Evolutionary conservation across 1,140 invertebrate species (phyloP), one percentile per base, ranked within the genome.

Genomic region (Uloborus diversus): DNA sequence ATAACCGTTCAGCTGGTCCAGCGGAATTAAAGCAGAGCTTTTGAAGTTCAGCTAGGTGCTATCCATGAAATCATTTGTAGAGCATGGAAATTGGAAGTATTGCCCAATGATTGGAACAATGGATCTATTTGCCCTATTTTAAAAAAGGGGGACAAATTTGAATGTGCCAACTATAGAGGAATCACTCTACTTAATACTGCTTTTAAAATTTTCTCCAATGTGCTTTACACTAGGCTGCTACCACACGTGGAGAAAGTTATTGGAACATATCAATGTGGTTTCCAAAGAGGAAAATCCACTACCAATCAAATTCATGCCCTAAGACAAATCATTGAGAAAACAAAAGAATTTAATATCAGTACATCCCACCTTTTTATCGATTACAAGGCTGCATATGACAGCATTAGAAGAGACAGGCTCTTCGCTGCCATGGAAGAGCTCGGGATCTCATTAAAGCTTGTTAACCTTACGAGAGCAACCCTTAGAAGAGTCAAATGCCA

Each of bases 271-370:
- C 56, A 42, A 5, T 61, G 47, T 42, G 56, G 17, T n/a, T 61
- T 61, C 23, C 28, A 35, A 14, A 11, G 23, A 5, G 9, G 30
- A 59, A 71, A 2, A 51, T 71, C 25, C 20, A 71, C 25, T 25
- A 68, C 53, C 23, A 27, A 53, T n/a, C 65, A 68, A 68, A 68
- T 53, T 53, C 65, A 32, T 68, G 13, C 4, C 32, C 25, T 59
- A 71, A 61, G 69, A 59, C 35, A 71, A 47, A 71, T 61, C 25
- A 25, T 71, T 28, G 51, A 59, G 37, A 70, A 70, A 70, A 70
- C 49, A 37, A 57, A 71, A 47, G 42, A 71, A 42, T 71, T 27
- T 20, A 71, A 27, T 17, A 71, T 71, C 14, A 30, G 28, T 20
- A 71, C 35, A 59, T 71, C n/a, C 9, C 56, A 61, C 14, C 25